Conservation (phyloP, 2,113 vertebrate species). For the Hippoglossus stenolepis region DNA sequence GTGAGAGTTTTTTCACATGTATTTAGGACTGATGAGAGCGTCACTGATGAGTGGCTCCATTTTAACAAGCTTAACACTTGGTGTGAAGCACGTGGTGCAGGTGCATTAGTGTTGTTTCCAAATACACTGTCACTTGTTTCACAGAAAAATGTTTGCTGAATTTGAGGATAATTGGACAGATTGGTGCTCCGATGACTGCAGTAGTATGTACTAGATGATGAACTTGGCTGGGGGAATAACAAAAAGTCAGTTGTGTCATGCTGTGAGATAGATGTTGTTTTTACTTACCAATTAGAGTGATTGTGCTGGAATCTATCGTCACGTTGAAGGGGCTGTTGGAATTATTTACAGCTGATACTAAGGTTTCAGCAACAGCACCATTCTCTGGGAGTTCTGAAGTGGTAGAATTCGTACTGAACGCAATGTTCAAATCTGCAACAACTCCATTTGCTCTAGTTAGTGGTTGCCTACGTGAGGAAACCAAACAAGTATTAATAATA, state of each 20-base stretch:
- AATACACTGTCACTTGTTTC: too few species aligned
- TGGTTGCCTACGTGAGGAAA: neutral
- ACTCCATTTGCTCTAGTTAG: neutral
- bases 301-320: rapidly evolving
- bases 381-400: neutral
- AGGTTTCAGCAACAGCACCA: neutral
- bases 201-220: too few species aligned
- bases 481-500: neutral
- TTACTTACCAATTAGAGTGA: neutral
- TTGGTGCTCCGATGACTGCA: too few species aligned
- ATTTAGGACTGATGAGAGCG: too few species aligned
- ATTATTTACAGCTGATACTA: neutral
- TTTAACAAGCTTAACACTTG: too few species aligned
- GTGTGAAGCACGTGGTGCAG: too few species aligned
- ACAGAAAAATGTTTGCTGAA: too few species aligned
- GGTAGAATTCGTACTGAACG: neutral
- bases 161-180: too few species aligned
- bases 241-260: neutral
- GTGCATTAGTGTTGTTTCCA: too few species aligned
- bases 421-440: neutral
- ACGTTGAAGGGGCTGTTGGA: neutral
- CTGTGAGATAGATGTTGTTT: neutral
- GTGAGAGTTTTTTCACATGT: too few species aligned
- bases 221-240: too few species aligned
- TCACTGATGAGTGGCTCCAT: too few species aligned